Evolutionary conservation across 30 jellyfish, hydroid and myxozoan species (phyloP).

Genomic region (Morbakka virulenta): DNA sequence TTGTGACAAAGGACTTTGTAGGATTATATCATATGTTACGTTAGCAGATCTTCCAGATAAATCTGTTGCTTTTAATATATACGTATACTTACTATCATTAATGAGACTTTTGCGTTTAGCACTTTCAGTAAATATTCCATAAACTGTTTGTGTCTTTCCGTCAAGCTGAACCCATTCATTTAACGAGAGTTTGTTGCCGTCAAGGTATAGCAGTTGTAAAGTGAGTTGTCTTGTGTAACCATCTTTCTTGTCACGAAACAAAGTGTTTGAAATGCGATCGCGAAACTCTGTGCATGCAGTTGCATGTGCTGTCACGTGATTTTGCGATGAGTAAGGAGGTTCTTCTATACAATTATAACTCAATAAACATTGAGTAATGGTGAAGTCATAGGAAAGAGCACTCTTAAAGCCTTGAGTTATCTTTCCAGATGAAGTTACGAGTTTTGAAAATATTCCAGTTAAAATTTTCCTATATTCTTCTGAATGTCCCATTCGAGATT

Average conservation of each 20-base stretch:
- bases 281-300: constrained; percentile 45
- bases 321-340: constrained; percentile 55
- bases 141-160: constrained; percentile 32
- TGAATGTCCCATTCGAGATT: constrained; percentile 63
- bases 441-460: constrained; percentile 50
- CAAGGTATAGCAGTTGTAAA: constrained; percentile 36
- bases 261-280: constrained; percentile 21
- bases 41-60: constrained; percentile 94
- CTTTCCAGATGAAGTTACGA: constrained; percentile 28
- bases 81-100: constrained; percentile 35
- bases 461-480: constrained; percentile 61
- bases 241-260: constrained; percentile 51
- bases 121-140: constrained; percentile 62
- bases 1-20: constrained; percentile 38
- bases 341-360: constrained; percentile 89
- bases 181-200: constrained; percentile 52
- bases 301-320: constrained; percentile 40
- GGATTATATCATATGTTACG: constrained; percentile 50
- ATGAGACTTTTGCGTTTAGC: constrained; percentile 42
- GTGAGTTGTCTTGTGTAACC: constrained; percentile 40
- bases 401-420: constrained; percentile 22
- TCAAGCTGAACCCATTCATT: constrained; percentile 89
- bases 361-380: not conserved
- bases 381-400: constrained; percentile 21
- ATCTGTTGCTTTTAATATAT: constrained; percentile 74